Conservation (phyloP, 2,797 vertebrate genomes). For the Sibirionetta formosa region DNA sequence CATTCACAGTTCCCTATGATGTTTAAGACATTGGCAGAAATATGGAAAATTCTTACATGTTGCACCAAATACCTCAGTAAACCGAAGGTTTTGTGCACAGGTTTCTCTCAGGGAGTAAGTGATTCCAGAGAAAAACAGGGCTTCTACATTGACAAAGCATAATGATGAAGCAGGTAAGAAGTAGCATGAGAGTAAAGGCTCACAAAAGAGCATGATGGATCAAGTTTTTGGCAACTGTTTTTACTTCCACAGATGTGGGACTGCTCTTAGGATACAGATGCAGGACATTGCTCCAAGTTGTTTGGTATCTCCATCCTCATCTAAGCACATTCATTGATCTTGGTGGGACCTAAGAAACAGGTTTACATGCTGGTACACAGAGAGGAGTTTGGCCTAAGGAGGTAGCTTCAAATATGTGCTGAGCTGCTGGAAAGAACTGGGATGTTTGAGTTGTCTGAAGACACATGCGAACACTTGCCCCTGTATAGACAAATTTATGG, state of each 20-base stretch:
- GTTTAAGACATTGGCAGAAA: not conserved
- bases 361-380: not conserved
- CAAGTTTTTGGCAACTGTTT: not conserved
- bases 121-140: constrained; percentile 65
- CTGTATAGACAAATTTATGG: not conserved
- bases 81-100: constrained; percentile 74
- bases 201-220: not conserved
- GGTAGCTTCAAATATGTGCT: not conserved
- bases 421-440: not conserved
- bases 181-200: not conserved
- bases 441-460: not conserved
- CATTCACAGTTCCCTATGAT: not conserved
- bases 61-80: constrained; percentile 44
- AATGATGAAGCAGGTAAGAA: constrained; percentile 79
- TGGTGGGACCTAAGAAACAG: not conserved
- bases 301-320: not conserved
- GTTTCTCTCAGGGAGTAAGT: constrained; percentile 73
- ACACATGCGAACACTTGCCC: not conserved
- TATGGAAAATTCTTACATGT: not conserved
- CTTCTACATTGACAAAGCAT: constrained; percentile 70
- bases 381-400: not conserved
- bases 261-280: not conserved
- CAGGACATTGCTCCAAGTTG: rapidly evolving
- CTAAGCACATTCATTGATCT: not conserved
- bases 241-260: not conserved